Evolutionary conservation across 2,888 invertebrate genomes (phyloP).

Genomic region (Pheosia tremula): DNA sequence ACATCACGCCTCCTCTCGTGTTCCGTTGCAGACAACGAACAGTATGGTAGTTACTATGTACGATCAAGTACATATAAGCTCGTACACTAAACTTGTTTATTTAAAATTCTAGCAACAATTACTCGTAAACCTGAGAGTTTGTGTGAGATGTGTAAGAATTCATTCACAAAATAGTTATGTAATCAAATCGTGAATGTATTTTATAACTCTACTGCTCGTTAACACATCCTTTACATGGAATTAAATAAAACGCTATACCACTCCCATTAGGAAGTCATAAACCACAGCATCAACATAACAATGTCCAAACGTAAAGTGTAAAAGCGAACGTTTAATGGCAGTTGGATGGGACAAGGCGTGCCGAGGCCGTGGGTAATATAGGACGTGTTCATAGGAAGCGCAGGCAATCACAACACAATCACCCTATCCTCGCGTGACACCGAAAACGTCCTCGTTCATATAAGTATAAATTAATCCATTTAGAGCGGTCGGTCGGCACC

Average conservation of each 20-base stretch:
- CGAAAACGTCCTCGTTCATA: slow-evolving; percentile 83
- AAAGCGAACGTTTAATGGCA: slow-evolving; percentile 39
- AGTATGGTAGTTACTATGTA: no score
- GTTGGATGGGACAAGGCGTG: slow-evolving; percentile 34
- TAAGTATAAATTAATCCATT: slow-evolving; percentile 86
- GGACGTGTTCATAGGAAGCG: slow-evolving; percentile 80
- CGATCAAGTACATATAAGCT: no score
- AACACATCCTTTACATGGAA: slow-evolving; percentile 16
- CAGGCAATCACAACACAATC: slow-evolving; percentile 83
- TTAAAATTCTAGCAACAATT: neutral
- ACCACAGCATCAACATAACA: slow-evolving; percentile 42
- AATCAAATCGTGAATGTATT: neutral
- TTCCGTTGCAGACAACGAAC: slow-evolving; percentile 14
- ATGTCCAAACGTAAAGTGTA: slow-evolving; percentile 36
- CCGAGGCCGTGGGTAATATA: slow-evolving; percentile 64
- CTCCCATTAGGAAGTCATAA: slow-evolving; percentile 42
- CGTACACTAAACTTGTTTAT: neutral
- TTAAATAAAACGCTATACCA: slow-evolving; percentile 31
- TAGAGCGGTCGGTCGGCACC: slow-evolving; percentile 78
- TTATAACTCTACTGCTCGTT: slow-evolving; percentile 7
- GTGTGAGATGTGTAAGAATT: neutral
- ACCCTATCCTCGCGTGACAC: slow-evolving; percentile 83
- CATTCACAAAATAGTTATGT: no score
- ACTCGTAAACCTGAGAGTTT: no score
- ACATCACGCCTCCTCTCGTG: slow-evolving; percentile 59